Evolutionary conservation across 1,140 invertebrate genomes (phyloP).

Genomic region (Leptopilina boulardi): DNA sequence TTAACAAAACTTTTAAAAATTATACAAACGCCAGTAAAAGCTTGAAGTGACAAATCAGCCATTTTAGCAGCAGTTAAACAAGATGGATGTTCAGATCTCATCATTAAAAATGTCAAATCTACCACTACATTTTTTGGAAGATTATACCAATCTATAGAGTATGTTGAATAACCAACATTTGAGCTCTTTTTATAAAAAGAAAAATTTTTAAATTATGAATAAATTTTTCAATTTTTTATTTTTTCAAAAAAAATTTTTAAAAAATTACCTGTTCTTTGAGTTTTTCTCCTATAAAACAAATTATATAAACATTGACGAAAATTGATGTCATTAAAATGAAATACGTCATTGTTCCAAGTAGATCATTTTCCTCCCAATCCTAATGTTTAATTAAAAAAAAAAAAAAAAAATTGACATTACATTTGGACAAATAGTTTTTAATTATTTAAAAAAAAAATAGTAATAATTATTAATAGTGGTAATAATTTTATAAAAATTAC

Average conservation of each 20-base stretch:
- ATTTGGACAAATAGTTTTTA: too few relatives aligned
- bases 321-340: conserved; percentile 63
- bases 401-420: too few relatives aligned
- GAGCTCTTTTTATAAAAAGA: neutral
- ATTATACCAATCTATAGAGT: conserved; percentile 58
- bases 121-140: conserved; percentile 54
- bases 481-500: too few relatives aligned
- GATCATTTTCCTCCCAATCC: conserved; percentile 65
- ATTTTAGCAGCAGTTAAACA: conserved; percentile 60
- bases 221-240: neutral
- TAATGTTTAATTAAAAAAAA: conserved; percentile 41
- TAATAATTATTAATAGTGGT: too few relatives aligned
- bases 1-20: neutral
- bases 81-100: conserved; percentile 53
- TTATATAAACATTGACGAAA: conserved; percentile 64
- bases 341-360: conserved; percentile 62
- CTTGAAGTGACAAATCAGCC: conserved; percentile 60
- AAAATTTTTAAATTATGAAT: conserved; percentile 11
- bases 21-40: conserved; percentile 60
- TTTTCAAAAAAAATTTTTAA: neutral
- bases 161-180: conserved; percentile 52
- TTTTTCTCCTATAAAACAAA: conserved; percentile 62
- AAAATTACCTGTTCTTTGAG: conserved; percentile 63
- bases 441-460: too few relatives aligned
- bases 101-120: conserved; percentile 58